Conservation (phyloP, 2,888 invertebrate genomes). For the Dione juno region DNA sequence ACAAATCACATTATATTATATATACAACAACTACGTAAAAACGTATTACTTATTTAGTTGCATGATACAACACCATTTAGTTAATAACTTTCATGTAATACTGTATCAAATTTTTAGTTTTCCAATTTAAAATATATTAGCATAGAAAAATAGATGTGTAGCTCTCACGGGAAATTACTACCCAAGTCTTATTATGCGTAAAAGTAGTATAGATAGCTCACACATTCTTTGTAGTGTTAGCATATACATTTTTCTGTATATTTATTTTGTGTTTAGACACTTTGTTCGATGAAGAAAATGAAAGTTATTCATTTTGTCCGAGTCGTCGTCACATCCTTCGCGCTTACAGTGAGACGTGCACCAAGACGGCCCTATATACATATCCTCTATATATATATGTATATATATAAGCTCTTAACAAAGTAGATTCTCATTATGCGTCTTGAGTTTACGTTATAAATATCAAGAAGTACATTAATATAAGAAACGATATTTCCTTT, state of each 20-base stretch:
- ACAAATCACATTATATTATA: no score
- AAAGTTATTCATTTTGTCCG: no score
- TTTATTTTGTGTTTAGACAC: no score
- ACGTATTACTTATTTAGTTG: neutral
- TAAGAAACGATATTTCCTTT: neutral
- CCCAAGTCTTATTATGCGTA: constrained; percentile 8
- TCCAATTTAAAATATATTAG: constrained; percentile 9
- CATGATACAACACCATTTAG: neutral
- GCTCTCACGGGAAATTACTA: constrained; percentile 25
- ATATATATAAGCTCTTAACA: neutral
- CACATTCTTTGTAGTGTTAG: neutral
- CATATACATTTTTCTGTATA: neutral
- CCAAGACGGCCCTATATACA: no score
- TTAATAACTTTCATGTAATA: neutral
- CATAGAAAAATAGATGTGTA: neutral
- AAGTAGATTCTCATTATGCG: neutral
- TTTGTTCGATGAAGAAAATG: no score
- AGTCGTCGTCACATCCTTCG: no score
- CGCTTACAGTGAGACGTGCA: no score
- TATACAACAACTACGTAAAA: no score
- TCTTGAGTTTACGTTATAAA: no score
- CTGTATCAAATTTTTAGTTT: neutral
- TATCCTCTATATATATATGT: neutral
- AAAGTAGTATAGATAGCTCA: constrained; percentile 4
- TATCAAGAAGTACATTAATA: neutral